Evolutionary conservation across 2,113 vertebrate genomes (phyloP), one percentile per base, ranked within the genome.

Genomic region (Tetrax tetrax): DNA sequence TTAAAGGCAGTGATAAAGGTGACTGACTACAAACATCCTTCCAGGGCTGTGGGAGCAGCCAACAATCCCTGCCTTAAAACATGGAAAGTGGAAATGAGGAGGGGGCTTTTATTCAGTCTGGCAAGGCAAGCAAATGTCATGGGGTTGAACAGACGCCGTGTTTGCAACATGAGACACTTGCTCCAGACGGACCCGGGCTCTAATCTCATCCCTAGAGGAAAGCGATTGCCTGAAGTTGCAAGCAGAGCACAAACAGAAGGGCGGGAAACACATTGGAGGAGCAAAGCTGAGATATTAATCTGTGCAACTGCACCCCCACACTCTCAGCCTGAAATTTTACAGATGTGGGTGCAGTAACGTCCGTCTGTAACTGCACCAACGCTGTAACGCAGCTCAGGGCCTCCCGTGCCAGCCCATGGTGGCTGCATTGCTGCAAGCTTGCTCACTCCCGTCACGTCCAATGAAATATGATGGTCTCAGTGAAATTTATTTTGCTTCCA

Each of bases 401-500:
- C 66, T 61, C 27, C 66, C 33, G 50, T 53, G 70, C 6, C 88
- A 77, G 66, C 64, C 76, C 20, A 1, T 1, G 22, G 74, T n/a
- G 69, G 16, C 77, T 69, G 27, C 4, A 1, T 47, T 64, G 50
- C 79, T 71, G 69, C 35, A 48, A 41, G 25, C 79, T 75, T 65
- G 38, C 57, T 89, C 70, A 7, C 50, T 80, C 53, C 83, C 84
- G 70, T 87, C 86, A 91, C 80, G 87, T 71, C 76, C 90, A 57
- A 82, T 89, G 83, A 95, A 90, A 92, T 45, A 33, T 76, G 89
- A 94, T 69, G 65, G 64, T 71, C 86, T 75, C 22, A 5, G 27
- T 27, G 79, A 88, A 76, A 95, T 95, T 92, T 93, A 82, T 96
- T 93, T 94, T 90, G 23, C 57, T 83, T 87, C 69, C 69, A 76